Base-by-base conservation (phyloP, 2,888 invertebrate species). In the Conchocele bisecta region DNA sequence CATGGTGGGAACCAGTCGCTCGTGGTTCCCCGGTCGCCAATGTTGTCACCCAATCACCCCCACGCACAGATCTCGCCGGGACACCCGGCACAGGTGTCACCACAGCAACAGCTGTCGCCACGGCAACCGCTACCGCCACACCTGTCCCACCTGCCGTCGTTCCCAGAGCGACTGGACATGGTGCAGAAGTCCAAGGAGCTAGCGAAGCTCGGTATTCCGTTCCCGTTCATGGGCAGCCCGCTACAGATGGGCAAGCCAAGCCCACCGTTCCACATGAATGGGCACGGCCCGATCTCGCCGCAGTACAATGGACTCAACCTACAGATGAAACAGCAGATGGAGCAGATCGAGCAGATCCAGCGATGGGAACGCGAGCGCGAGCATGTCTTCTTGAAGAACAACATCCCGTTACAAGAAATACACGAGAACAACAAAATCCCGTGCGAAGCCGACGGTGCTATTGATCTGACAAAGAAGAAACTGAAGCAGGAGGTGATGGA, bases 401-500 rank as follows among this genome's bases (percentile, higher is more conserved):
- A 71, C 42, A 75, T 73, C 53, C 83, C 83, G 50, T 68, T 81
- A 22, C 80, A 81, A 65, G 83, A 83, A 70, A 81, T 81, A 63
- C 77, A 76, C 50, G 77, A 82, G 51, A 80, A 81, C 58, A 61
- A 73, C 48, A 75, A 71, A 53, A 53, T 54, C 24, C 50, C 54
- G 15, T 71, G 77, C 61, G 83, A 83, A 29, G 75, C 73, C 56
- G 74, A 76, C 59, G 84, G 83, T 76, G 86, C 88, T 70, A 88
- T 88, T 39, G 88, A 88, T 76, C 74, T 88, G 46, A 82, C 83
- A 65, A 87, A 85, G 71, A 87, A 85, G 71, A 86, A 85, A 63
- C 68, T 65, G 31, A 72, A 58, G 17, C 72, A 75, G 15, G 79
- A 80, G 61, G 77, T 68, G 24, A 46, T 67, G 0, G 76, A 78